A percentile compares a stretch with the other conserved stretches of the same genome.
Evolutionary conservation across 1,140 invertebrate genomes (phyloP).

Genomic region (Sarcophaga peregrina): DNA sequence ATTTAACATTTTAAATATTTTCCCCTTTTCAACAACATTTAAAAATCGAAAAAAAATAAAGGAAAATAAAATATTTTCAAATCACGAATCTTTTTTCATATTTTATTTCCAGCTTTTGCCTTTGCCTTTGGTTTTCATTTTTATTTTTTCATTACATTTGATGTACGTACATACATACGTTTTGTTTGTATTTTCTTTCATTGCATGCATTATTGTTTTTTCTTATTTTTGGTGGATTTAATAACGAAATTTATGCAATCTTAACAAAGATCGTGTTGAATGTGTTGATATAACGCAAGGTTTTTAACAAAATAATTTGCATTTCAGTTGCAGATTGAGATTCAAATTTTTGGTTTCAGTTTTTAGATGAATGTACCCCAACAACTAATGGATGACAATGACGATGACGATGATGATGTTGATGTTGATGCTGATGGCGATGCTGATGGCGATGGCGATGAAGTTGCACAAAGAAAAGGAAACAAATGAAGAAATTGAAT

Average conservation of each 20-base stretch:
- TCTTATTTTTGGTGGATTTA: constrained; percentile 13
- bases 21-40: neutral
- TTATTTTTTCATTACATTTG: neutral
- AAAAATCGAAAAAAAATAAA: neutral
- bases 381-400: neutral
- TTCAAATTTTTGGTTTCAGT: no score
- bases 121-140: neutral
- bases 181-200: neutral
- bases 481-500: neutral
- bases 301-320: constrained; percentile 37
- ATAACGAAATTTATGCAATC: constrained; percentile 36
- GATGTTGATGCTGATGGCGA: neutral
- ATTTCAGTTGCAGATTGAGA: neutral
- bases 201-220: neutral
- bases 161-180: no score
- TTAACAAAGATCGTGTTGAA: constrained; percentile 41
- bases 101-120: neutral
- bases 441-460: neutral
- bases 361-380: neutral
- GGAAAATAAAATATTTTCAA: neutral
- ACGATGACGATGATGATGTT: neutral
- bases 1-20: neutral
- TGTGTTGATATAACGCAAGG: constrained; percentile 41
- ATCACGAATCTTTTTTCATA: constrained; percentile 33
- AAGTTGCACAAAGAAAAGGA: neutral